phyloP scores from a whole-genome alignment of 2,888 invertebrate genomes.

The Crioceris asparagi region DNA sequence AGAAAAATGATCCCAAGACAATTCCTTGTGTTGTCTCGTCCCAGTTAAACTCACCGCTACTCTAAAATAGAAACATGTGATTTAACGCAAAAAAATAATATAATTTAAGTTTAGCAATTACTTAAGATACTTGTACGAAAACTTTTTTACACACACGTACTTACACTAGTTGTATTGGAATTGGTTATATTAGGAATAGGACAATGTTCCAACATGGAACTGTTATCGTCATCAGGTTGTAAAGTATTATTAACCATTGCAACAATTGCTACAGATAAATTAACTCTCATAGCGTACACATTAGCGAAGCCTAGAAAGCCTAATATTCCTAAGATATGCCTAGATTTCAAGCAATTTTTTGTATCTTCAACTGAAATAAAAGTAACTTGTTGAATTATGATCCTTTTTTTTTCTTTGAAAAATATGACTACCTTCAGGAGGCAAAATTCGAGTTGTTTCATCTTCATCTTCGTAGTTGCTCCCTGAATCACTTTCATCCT shows the following conservation, averaged over 20 bases:
- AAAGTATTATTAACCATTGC: conserved; percentile 82
- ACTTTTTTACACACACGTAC: conserved; percentile 9
- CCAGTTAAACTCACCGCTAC: conserved; percentile 66
- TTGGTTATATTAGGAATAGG: conserved; percentile 40
- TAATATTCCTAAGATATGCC: conserved; percentile 69
- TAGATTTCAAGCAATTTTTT: conserved; percentile 56
- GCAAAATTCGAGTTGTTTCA: conserved; percentile 35
- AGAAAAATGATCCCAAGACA: conserved; percentile 73
- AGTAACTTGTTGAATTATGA: not conserved
- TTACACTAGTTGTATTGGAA: conserved; percentile 28
- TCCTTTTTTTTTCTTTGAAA: not conserved
- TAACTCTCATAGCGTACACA: conserved; percentile 84
- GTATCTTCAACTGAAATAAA: conserved; percentile 46
- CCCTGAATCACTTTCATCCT: conserved; percentile 24
- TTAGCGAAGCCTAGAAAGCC: conserved; percentile 82
- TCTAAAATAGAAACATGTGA: conserved; percentile 35
- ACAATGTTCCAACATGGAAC: conserved; percentile 49
- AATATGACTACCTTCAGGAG: conserved; percentile 32
- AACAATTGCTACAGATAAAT: conserved; percentile 87
- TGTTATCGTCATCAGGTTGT: conserved; percentile 42
- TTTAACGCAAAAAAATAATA: not conserved
- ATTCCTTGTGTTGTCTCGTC: conserved; percentile 67
- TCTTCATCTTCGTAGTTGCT: conserved; percentile 33
- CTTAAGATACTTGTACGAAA: not conserved
- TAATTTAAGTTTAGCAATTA: not conserved